phyloP scores from a whole-genome alignment of 2,888 invertebrate genomes.

The Aleiodes leptofemur region DNA sequence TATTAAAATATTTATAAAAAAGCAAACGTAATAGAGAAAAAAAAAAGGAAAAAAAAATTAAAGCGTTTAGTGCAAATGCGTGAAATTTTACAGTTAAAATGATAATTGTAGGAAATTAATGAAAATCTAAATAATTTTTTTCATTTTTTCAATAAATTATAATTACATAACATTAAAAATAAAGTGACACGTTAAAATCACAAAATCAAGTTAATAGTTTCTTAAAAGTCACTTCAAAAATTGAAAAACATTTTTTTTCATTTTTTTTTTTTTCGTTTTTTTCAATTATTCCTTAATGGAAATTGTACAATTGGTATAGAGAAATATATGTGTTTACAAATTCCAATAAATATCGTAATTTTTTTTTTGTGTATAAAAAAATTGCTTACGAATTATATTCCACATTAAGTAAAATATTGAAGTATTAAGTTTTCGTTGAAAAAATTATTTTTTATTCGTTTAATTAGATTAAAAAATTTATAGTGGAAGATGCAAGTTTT shows the following conservation, averaged over 20 bases:
- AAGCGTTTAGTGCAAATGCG: constrained; percentile 42
- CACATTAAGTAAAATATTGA: constrained; percentile 68
- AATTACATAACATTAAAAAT: constrained; percentile 55
- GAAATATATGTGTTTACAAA: constrained; percentile 63
- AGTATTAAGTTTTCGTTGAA: constrained; percentile 60
- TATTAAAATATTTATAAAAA: constrained; percentile 50
- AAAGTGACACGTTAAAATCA: constrained; percentile 58
- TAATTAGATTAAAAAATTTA: constrained; percentile 12
- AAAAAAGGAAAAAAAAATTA: constrained; percentile 47
- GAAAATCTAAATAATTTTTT: constrained; percentile 36
- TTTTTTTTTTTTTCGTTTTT: constrained; percentile 33
- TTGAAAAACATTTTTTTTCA: constrained; percentile 27
- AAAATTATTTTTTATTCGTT: constrained; percentile 23
- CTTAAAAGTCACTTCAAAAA: constrained; percentile 22
- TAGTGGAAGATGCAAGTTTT: constrained; percentile 24
- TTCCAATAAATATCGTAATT: constrained; percentile 68
- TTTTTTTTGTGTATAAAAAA: constrained; percentile 61
- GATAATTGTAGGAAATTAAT: constrained; percentile 57
- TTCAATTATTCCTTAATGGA: constrained; percentile 24
- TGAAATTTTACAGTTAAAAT: constrained; percentile 11
- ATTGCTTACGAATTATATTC: constrained; percentile 43
- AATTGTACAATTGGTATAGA: constrained; percentile 57
- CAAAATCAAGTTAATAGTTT: constrained; percentile 48
- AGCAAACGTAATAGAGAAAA: constrained; percentile 45
- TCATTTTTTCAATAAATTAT: constrained; percentile 42